Conservation (phyloP, 2,888 invertebrate genomes). For the Oegoconia quadripuncta region DNA sequence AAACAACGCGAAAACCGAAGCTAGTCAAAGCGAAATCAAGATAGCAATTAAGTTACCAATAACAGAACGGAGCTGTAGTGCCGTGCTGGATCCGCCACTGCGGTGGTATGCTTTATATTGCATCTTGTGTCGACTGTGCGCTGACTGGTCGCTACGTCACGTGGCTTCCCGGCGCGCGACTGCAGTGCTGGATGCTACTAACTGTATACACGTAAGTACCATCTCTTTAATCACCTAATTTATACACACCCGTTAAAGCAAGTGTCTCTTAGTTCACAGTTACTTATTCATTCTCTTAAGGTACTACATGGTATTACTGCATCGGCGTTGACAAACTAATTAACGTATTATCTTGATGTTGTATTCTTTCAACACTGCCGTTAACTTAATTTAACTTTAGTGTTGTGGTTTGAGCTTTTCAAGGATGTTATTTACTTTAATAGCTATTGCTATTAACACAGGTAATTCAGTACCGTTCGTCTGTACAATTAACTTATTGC, state of each 20-base stretch:
- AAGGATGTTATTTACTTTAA: too few species aligned
- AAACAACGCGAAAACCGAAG: conserved; percentile 6
- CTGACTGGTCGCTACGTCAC: conserved; percentile 80
- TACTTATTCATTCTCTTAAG: too few species aligned
- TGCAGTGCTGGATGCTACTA: conserved; percentile 84
- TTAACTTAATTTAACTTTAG: too few species aligned
- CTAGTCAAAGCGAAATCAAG: conserved; percentile 61
- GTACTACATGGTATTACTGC: too few species aligned
- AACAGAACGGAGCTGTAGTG: conserved; percentile 34
- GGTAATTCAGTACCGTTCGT: too few species aligned
- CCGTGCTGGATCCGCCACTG: conserved; percentile 59
- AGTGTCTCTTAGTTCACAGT: too few species aligned
- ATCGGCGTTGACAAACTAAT: too few species aligned
- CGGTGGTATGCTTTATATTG: conserved; percentile 78
- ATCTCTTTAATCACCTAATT: background rate
- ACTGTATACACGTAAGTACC: conserved; percentile 83
- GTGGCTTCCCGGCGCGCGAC: conserved; percentile 80
- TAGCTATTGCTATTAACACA: too few species aligned
- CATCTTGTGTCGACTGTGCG: conserved; percentile 79
- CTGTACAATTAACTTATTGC: too few species aligned
- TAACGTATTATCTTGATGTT: too few species aligned
- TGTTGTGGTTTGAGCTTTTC: too few species aligned
- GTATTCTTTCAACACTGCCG: too few species aligned
- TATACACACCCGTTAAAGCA: background rate
- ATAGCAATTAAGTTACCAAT: conserved; percentile 60